phyloP scores from a whole-genome alignment of 2,113 vertebrate species.

The Proteles cristata region DNA sequence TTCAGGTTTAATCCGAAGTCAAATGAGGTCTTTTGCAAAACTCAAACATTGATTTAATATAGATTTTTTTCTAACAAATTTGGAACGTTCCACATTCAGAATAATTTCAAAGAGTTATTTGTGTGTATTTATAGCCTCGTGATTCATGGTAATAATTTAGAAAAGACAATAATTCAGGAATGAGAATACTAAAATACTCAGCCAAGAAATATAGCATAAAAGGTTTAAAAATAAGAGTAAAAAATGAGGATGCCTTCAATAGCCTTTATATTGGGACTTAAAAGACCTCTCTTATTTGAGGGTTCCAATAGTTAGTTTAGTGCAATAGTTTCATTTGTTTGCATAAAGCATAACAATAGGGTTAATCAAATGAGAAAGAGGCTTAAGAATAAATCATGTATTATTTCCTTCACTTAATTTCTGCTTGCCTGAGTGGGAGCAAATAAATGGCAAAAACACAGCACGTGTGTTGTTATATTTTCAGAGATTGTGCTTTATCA shows the following conservation, averaged over 20 bases:
- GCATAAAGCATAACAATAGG: constrained; percentile 67
- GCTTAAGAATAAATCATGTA: constrained; percentile 77
- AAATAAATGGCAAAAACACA: constrained; percentile 62
- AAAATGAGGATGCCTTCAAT: not conserved
- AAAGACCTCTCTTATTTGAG: constrained; percentile 64
- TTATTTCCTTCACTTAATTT: constrained; percentile 82
- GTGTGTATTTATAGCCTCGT: constrained; percentile 34
- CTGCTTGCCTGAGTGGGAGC: constrained; percentile 67
- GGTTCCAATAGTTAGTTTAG: constrained; percentile 17
- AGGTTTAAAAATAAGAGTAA: not conserved
- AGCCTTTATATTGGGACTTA: not conserved
- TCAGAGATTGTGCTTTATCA: constrained; percentile 51
- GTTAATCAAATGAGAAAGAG: constrained; percentile 80
- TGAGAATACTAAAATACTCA: constrained; percentile 7
- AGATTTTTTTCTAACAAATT: constrained; percentile 40
- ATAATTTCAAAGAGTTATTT: constrained; percentile 18
- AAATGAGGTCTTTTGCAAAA: constrained; percentile 44
- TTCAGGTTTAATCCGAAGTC: constrained; percentile 46
- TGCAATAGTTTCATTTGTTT: constrained; percentile 70
- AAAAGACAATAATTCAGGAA: constrained; percentile 8
- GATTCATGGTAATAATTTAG: not conserved
- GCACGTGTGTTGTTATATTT: constrained; percentile 1
- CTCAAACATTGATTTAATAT: not conserved
- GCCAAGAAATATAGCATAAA: not conserved
- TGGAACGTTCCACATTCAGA: constrained; percentile 29